phyloP scores from a whole-genome alignment of 1,140 invertebrate genomes.

The Nymphalis io region DNA sequence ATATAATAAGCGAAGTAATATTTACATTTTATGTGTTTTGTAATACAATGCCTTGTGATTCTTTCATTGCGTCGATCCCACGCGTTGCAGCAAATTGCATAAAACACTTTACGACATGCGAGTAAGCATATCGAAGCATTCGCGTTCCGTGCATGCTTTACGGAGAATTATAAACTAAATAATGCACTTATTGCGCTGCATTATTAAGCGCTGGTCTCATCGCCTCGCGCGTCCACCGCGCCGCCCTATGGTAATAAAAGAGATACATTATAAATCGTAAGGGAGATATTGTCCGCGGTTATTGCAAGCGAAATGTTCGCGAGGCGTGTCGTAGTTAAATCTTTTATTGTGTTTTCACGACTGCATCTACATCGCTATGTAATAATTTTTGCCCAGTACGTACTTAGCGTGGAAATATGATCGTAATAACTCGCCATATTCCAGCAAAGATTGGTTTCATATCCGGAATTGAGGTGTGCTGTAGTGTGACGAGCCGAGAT shows the following conservation, averaged over 20 bases:
- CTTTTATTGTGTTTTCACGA: slow-evolving; percentile 72
- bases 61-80: not conserved
- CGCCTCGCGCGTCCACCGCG: slow-evolving; percentile 35
- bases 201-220: slow-evolving; percentile 26
- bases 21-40: not conserved
- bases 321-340: slow-evolving; percentile 68
- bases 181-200: slow-evolving; percentile 29
- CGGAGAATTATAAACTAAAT: slow-evolving; percentile 40
- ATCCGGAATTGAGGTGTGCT: slow-evolving; percentile 13
- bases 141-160: slow-evolving; percentile 24
- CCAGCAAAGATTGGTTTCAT: slow-evolving; percentile 25
- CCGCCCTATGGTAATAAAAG: slow-evolving; percentile 67
- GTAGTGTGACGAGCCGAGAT: too few species aligned
- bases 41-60: not conserved
- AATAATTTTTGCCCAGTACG: slow-evolving; percentile 46
- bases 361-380: slow-evolving; percentile 53
- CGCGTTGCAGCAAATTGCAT: slow-evolving; percentile 30
- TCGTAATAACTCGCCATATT: slow-evolving; percentile 29
- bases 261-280: slow-evolving; percentile 72
- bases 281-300: slow-evolving; percentile 60
- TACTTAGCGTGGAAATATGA: slow-evolving; percentile 23
- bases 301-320: slow-evolving; percentile 58
- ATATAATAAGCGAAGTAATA: not conserved
- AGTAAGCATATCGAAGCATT: slow-evolving; percentile 25
- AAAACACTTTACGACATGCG: slow-evolving; percentile 36